Conservation (phyloP, 1,140 invertebrate genomes). For the Pristionchus pacificus region DNA sequence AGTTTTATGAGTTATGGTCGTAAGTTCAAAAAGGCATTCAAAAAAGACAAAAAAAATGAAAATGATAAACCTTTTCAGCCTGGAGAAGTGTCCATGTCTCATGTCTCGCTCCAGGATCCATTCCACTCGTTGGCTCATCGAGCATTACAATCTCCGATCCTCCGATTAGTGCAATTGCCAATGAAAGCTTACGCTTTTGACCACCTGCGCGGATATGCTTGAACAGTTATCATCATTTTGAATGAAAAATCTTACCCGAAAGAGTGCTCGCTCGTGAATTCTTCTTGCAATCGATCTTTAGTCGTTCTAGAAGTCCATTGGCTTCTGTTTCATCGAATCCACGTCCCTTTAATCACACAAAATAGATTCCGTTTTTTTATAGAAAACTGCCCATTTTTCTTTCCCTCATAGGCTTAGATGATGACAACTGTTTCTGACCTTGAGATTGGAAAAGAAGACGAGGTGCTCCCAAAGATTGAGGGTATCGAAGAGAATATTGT, state of each 20-base stretch:
- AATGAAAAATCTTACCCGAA: too few relatives aligned
- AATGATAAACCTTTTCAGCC: slow-evolving; percentile 38
- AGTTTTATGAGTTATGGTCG: too few relatives aligned
- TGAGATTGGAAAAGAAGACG: slow-evolving; percentile 72
- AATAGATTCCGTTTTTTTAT: too few relatives aligned
- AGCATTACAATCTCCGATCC: slow-evolving; percentile 61
- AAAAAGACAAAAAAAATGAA: too few relatives aligned
- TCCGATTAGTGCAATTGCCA: slow-evolving; percentile 75
- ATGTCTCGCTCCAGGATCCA: slow-evolving; percentile 64
- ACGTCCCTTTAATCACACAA: slow-evolving; percentile 36
- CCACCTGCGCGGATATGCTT: too few relatives aligned
- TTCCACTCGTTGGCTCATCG: slow-evolving; percentile 65
- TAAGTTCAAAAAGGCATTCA: too few relatives aligned
- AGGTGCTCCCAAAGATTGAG: slow-evolving; percentile 84
- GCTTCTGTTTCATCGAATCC: slow-evolving; percentile 32
- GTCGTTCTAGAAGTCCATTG: slow-evolving; percentile 20
- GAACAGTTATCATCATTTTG: too few relatives aligned
- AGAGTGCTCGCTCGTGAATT: slow-evolving; percentile 66
- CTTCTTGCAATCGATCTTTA: slow-evolving; percentile 63
- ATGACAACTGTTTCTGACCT: slow-evolving; percentile 69
- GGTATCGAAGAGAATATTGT: slow-evolving; percentile 84
- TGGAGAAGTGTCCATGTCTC: slow-evolving; percentile 61
- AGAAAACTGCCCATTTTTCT: too few relatives aligned
- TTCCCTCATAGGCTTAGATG: slow-evolving; percentile 13
- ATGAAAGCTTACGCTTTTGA: slow-evolving; percentile 77